These are phyloP conservation scores for Galerucella pusilla DNA, from an alignment of 2,888 invertebrate species.

Conservation along the genomic window DNA sequence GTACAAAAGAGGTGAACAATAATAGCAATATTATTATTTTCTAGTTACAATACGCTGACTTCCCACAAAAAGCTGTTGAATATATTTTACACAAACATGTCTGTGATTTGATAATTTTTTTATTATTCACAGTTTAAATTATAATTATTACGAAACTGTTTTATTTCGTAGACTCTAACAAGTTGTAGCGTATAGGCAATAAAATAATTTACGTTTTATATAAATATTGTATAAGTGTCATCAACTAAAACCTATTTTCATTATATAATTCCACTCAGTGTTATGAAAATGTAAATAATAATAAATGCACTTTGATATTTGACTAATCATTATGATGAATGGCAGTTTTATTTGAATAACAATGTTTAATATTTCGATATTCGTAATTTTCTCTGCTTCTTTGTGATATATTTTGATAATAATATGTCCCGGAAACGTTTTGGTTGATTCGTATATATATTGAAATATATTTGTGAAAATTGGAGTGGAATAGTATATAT, in stretches of 20 bases:
- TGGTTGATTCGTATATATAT: neutral
- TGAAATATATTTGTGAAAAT: neutral
- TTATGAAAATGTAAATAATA: slow-evolving; percentile 37
- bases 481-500: too few relatives aligned
- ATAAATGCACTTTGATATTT: slow-evolving; percentile 31
- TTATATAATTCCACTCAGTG: slow-evolving; percentile 33
- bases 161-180: neutral
- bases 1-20: neutral
- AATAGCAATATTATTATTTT: neutral
- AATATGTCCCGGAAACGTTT: neutral
- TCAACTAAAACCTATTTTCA: slow-evolving; percentile 26
- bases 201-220: slow-evolving; percentile 35
- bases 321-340: neutral
- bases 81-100: slow-evolving; percentile 2
- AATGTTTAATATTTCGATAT: neutral
- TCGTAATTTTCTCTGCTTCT: neutral
- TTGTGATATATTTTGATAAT: neutral
- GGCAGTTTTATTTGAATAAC: neutral
- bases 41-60: neutral
- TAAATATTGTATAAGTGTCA: slow-evolving; percentile 26
- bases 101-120: neutral
- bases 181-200: slow-evolving; percentile 30
- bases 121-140: neutral
- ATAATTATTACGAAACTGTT: neutral
- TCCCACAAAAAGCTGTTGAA: neutral